Percentiles rank a stretch among this genome's conserved stretches.
Conservation (phyloP, 2,797 vertebrate genomes). For the Xerus rutilus region DNA sequence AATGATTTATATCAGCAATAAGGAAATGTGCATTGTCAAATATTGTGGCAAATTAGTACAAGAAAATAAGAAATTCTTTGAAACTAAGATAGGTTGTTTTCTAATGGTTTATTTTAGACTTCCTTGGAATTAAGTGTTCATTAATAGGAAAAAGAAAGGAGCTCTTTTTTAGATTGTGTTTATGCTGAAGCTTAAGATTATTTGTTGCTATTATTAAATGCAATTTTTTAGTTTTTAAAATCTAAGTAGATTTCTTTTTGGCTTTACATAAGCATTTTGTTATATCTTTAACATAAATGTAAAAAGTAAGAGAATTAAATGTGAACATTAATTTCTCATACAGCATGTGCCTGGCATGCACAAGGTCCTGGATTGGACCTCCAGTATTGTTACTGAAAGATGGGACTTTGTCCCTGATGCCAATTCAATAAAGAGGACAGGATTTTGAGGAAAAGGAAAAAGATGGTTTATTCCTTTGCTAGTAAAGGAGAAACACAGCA, state of each 20-base stretch:
- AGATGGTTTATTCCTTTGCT: too few species aligned
- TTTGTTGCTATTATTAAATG: background rate
- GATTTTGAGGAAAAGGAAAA: too few species aligned
- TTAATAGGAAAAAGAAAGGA: background rate
- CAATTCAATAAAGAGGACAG: too few species aligned
- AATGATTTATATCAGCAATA: background rate
- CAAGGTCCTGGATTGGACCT: too few species aligned
- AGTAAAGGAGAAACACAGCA: too few species aligned
- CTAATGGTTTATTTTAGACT: background rate
- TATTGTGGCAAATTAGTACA: background rate
- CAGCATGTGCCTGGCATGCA: too few species aligned
- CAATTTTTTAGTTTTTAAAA: background rate
- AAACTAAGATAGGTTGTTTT: background rate
- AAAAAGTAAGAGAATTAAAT: background rate
- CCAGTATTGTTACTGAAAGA: too few species aligned
- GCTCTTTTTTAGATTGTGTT: background rate
- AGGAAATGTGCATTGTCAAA: background rate
- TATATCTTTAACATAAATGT: background rate
- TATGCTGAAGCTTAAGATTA: background rate
- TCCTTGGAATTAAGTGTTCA: background rate
- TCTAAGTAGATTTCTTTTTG: background rate
- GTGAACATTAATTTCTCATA: background rate
- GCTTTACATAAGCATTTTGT: background rate
- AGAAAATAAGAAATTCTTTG: background rate
- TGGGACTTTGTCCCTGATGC: too few species aligned